Evolutionary conservation across 2,113 vertebrate species (phyloP).

Genomic region (Seriola dumerili): DNA sequence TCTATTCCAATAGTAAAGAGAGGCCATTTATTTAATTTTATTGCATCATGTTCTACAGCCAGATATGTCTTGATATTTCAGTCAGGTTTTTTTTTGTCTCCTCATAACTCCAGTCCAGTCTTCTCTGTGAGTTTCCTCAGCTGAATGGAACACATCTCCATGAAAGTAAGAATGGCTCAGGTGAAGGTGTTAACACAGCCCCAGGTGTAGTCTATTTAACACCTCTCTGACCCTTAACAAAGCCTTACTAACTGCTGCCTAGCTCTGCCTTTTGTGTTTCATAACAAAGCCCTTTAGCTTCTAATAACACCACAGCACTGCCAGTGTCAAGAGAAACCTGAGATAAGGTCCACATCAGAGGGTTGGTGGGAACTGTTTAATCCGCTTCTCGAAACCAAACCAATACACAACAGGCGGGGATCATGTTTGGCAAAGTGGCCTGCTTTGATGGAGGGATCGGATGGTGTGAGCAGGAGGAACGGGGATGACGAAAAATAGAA

Average conservation of each 20-base stretch:
- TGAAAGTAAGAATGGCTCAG: slow-evolving; percentile 62
- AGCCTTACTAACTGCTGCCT: slow-evolving; percentile 78
- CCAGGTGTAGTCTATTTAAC: slow-evolving; percentile 82
- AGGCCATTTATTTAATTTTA: slow-evolving; percentile 33
- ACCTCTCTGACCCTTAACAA: slow-evolving; percentile 83
- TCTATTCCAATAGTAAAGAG: slow-evolving; percentile 55
- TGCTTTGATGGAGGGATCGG: slow-evolving; percentile 79
- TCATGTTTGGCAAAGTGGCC: slow-evolving; percentile 82
- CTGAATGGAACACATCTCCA: slow-evolving; percentile 42
- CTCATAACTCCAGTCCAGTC: background rate
- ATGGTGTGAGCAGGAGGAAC: slow-evolving; percentile 68
- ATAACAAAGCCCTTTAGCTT: slow-evolving; percentile 82
- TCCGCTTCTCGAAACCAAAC: slow-evolving; percentile 79
- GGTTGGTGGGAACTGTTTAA: slow-evolving; percentile 82
- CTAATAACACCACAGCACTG: slow-evolving; percentile 77
- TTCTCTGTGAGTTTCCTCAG: slow-evolving; percentile 9
- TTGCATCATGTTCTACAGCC: background rate
- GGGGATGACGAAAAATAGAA: slow-evolving; percentile 53
- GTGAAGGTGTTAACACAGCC: slow-evolving; percentile 79
- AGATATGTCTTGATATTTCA: slow-evolving; percentile 20
- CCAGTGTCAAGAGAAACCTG: slow-evolving; percentile 78
- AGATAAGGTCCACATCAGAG: slow-evolving; percentile 82
- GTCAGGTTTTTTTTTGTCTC: background rate
- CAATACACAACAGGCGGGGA: slow-evolving; percentile 79
- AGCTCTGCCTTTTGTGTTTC: slow-evolving; percentile 81